phyloP scores from a whole-genome alignment of 2,113 vertebrate species.

The Paralichthys olivaceus region DNA sequence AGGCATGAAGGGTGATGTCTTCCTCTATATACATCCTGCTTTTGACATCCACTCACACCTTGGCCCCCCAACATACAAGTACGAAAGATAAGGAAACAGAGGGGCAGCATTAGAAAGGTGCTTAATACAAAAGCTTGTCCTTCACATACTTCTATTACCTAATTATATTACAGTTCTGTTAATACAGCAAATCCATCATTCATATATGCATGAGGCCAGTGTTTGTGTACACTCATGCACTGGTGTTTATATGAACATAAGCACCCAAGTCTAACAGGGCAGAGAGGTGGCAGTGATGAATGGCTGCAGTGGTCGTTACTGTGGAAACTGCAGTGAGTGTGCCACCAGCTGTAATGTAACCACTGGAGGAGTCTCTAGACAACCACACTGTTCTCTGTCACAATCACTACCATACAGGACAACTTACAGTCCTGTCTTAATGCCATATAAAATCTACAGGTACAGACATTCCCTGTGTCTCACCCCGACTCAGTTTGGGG shows the following conservation, averaged over 20 bases:
- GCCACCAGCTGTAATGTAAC: slow-evolving; percentile 65
- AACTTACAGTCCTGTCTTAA: slow-evolving; percentile 28
- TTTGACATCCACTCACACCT: slow-evolving; percentile 39
- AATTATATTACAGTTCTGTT: slow-evolving; percentile 37
- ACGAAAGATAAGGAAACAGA: slow-evolving; percentile 11
- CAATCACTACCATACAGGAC: slow-evolving; percentile 25
- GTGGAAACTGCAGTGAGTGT: slow-evolving; percentile 68
- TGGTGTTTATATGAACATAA: slow-evolving; percentile 57
- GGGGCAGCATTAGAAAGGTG: background rate
- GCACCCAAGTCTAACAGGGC: slow-evolving; percentile 57
- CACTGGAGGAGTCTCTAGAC: slow-evolving; percentile 41
- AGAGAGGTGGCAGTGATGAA: slow-evolving; percentile 71
- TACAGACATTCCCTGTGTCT: background rate
- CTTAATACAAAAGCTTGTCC: slow-evolving; percentile 4
- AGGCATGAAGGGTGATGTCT: slow-evolving; percentile 61
- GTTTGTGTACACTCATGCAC: slow-evolving; percentile 7
- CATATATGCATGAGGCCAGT: background rate
- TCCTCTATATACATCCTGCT: slow-evolving; percentile 57
- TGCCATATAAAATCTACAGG: slow-evolving; percentile 28
- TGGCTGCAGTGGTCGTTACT: slow-evolving; percentile 66
- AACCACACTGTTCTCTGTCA: slow-evolving; percentile 44
- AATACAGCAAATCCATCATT: slow-evolving; percentile 53
- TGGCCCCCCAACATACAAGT: background rate
- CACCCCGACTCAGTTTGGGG: background rate
- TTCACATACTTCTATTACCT: slow-evolving; percentile 27